Evolutionary conservation across 2,888 invertebrate species (phyloP).

Genomic region (Anarsia innoxiella): DNA sequence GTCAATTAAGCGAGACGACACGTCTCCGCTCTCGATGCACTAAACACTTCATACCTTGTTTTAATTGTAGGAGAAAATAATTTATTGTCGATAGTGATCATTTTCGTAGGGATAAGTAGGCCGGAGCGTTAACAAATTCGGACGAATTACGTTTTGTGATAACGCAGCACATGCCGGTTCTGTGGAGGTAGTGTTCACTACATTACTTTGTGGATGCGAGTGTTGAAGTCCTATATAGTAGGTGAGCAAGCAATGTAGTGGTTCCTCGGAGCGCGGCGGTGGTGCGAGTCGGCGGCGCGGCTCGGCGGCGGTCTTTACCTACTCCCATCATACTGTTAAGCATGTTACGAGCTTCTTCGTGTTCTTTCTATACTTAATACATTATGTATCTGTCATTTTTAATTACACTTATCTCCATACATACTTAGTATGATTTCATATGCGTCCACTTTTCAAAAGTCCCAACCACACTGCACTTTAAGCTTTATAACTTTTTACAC

Average conservation of each 20-base stretch:
- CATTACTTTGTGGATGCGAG: neutral
- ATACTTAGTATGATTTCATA: no score
- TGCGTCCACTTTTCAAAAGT: conserved; percentile 3
- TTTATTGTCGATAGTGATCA: conserved; percentile 73
- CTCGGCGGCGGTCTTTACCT: conserved; percentile 18
- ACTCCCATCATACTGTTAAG: conserved; percentile 2
- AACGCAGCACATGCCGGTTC: conserved; percentile 35
- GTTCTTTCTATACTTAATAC: conserved; percentile 6
- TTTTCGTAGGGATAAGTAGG: conserved; percentile 73
- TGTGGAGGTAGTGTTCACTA: conserved; percentile 1
- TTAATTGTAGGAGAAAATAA: conserved; percentile 69
- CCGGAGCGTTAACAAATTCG: conserved; percentile 70
- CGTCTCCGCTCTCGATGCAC: conserved; percentile 48
- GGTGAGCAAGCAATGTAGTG: neutral
- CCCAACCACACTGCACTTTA: neutral
- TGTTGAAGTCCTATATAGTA: neutral
- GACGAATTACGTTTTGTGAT: conserved; percentile 70
- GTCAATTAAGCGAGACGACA: conserved; percentile 59
- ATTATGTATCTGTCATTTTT: no score
- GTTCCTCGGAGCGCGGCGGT: conserved; percentile 1
- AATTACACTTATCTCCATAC: no score
- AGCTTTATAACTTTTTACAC: conserved; percentile 7
- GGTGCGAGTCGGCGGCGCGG: conserved; percentile 46
- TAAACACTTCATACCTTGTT: conserved; percentile 13
- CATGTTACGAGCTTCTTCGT: conserved; percentile 8